Base-by-base conservation (phyloP, 2,113 vertebrate genomes). In the Vicugna pacos region DNA sequence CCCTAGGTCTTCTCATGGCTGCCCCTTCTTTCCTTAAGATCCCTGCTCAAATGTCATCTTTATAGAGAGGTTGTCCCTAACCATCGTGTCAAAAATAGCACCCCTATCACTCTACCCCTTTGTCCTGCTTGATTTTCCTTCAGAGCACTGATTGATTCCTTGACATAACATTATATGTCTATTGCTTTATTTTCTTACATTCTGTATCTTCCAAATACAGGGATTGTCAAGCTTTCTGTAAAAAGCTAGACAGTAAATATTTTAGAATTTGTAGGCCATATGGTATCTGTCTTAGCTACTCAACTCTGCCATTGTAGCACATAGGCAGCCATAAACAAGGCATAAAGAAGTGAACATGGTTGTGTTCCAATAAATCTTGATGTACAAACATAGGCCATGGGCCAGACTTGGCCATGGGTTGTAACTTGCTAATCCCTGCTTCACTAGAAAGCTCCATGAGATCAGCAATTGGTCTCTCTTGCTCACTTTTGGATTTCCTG, bases 121-220 rank as follows among this genome's bases (percentile, higher is more conserved):
- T 52, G 67, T 38, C 62, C 17, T n/a, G 20, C 54, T 87, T 93
- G 62, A 87, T 72, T 94, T 94, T 84, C 48, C 67, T 82, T 94
- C 52, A 81, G 50, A 94, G 76, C 62, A 70, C 15, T 64, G 58
- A 48, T 8, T 48, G 48, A 60, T 16, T 30, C 77, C n/a, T 10
- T 89, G 50, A 58, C 16, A 50, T 60, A 32, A 81, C 11, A 62
- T 38, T n/a, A 30, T 32, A 42, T 50, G 8, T 76, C 19, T 91
- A 30, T 91, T 28, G 84, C 14, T 67, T 77, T 42, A 58, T 73
- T 83, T 70, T 10, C 48, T 75, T 87, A 75, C 46, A 73, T 64
- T 81, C 70, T 89, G 6, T 56, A 17, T 65, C 12, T 11, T 52
- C 35, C 11, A 77, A 77, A 20, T n/a, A 56, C 19, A 75, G 13